Evolutionary conservation across 2,888 invertebrate species (phyloP), one percentile per base, ranked within the genome.

Genomic region (Eupithecia vulgata): DNA sequence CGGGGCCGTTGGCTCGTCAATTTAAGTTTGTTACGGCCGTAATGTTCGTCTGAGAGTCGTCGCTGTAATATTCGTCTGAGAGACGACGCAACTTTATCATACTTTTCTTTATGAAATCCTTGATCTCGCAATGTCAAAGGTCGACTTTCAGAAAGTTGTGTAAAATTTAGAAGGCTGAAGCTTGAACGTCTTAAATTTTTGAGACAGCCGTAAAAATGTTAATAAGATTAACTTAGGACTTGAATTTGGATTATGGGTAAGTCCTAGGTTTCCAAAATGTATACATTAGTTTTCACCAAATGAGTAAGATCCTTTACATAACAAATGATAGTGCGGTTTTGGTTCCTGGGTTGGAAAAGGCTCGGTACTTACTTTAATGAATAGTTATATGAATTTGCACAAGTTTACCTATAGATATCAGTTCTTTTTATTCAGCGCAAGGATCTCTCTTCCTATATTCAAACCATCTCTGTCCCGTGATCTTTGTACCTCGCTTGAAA

Each of bases 21-120:
- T 78, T 79, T 78, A 74, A 79, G 75, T 77, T 79, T 76, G 70
- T 73, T 73, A 74, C 73, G 72, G 78, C 25, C 70, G 73, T 69
- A 45, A 74, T 65, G 70, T 74, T 67, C 75, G 64, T 34, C 45
- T 17, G 71, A 72, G 74, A 76, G 72, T 7, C 48, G n/a, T 8
- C 48, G 76, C 15, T 67, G 73, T 71, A 52, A 74, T 64, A 68
- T 74, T 70, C 76, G 61, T 30, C 45, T n/a, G 67, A 73, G 75
- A 76, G 71, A 37, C 62, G 35, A 62, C n/a, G 68, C 17, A 30
- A 73, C 70, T 76, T 76, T 76, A 74, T 77, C 73, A 75, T 74
- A 76, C 74, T 77, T 77, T 79, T 74, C 75, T 76, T 79, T 77
- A 73, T 75, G 73, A 77, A 77, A 73, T 70, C 61, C 68, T 57